Percentiles rank a stretch among this genome's conserved stretches.
phyloP scores from a whole-genome alignment of 2,888 invertebrate species.

The Eretmocerus hayati region DNA sequence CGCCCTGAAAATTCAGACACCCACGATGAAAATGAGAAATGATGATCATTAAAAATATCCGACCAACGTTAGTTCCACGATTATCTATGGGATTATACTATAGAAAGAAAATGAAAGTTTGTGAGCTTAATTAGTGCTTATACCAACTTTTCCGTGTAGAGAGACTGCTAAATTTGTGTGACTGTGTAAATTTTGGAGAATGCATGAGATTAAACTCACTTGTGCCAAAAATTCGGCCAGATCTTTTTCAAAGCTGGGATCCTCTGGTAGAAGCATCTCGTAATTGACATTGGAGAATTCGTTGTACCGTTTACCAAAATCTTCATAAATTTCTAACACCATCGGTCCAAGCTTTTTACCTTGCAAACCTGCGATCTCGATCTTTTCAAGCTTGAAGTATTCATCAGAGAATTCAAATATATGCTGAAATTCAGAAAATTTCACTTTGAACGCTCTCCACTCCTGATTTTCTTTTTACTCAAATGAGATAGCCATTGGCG shows the following conservation, averaged over 20 bases:
- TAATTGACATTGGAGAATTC: slow-evolving; percentile 52
- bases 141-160: too few relatives aligned
- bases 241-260: slow-evolving; percentile 60
- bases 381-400: slow-evolving; percentile 79
- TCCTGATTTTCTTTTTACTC: too few relatives aligned
- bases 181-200: neutral
- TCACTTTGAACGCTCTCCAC: too few relatives aligned
- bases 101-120: too few relatives aligned
- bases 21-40: too few relatives aligned
- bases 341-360: slow-evolving; percentile 56
- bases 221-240: slow-evolving; percentile 34
- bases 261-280: slow-evolving; percentile 68
- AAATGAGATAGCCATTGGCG: too few relatives aligned
- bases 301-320: slow-evolving; percentile 36
- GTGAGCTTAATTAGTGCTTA: too few relatives aligned
- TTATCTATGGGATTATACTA: too few relatives aligned
- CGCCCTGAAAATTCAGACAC: too few relatives aligned
- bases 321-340: slow-evolving; percentile 44
- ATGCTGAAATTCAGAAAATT: neutral
- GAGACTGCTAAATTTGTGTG: neutral
- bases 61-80: too few relatives aligned
- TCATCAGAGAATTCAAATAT: slow-evolving; percentile 72
- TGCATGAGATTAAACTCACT: neutral
- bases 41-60: too few relatives aligned
- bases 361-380: slow-evolving; percentile 66